Percentiles rank a stretch among this genome's conserved stretches.
These are phyloP conservation scores for Hyles lineata DNA, from an alignment of 2,888 invertebrate species.

Conservation along the genomic window DNA sequence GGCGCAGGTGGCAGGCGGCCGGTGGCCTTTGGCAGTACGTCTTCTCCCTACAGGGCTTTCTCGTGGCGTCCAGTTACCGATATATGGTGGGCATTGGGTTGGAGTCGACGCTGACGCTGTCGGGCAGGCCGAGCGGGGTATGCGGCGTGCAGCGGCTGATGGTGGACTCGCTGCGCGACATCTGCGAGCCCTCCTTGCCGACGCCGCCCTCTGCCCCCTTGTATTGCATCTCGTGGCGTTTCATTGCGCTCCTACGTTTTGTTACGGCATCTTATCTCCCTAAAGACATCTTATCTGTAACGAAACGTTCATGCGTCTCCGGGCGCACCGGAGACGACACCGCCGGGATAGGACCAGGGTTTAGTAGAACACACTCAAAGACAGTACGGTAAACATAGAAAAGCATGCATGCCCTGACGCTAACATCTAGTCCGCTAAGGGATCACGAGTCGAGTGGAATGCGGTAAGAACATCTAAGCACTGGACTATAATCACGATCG, in stretches of 20 bases:
- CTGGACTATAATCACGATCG: conserved; percentile 62
- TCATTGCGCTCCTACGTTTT: conserved; percentile 79
- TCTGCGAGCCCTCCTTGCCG: conserved; percentile 78
- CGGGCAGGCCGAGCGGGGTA: conserved; percentile 82
- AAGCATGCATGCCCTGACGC: conserved; percentile 80
- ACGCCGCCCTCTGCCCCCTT: conserved; percentile 67
- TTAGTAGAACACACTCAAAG: conserved; percentile 68
- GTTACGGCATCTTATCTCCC: conserved; percentile 77
- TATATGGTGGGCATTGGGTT: conserved; percentile 94
- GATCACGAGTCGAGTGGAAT: conserved; percentile 57
- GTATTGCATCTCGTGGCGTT: conserved; percentile 75
- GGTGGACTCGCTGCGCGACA: conserved; percentile 91
- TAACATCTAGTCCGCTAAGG: conserved; percentile 72
- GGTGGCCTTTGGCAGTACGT: conserved; percentile 45
- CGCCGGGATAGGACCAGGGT: conserved; percentile 61
- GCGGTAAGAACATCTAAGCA: conserved; percentile 67
- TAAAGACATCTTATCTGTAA: conserved; percentile 78
- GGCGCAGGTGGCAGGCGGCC: conserved; percentile 8
- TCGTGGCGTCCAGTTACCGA: conserved; percentile 87
- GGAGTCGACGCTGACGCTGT: conserved; percentile 94
- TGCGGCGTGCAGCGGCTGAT: conserved; percentile 84
- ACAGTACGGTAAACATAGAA: conserved; percentile 68
- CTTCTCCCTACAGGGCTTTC: conserved; percentile 62
- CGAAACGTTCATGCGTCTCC: conserved; percentile 68
- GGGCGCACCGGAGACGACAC: conserved; percentile 61